A percentile compares a stretch with the other conserved stretches of the same genome.
Conservation (phyloP, 92 coral and sea anemone species). For the Epizoanthus illoricatus region DNA sequence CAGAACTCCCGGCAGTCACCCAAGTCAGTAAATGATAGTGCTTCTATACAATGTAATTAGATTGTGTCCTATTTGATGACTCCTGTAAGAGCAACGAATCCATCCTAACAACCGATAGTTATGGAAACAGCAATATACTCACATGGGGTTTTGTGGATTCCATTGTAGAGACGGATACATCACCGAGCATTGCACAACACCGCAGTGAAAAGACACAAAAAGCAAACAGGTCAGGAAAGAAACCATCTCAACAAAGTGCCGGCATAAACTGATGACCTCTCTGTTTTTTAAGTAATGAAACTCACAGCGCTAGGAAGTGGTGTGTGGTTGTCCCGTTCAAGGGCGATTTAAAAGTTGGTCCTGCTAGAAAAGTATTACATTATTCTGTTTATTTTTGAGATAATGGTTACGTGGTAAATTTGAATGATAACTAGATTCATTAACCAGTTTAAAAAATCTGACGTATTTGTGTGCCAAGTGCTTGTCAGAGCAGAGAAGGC, state of each 20-base stretch:
- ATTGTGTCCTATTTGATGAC: not conserved
- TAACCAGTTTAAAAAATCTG: not conserved
- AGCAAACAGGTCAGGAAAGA: not conserved
- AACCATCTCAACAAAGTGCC: not conserved
- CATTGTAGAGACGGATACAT: conserved; percentile 55
- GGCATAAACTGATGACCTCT: not conserved
- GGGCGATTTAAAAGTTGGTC: not conserved
- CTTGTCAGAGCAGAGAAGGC: not conserved
- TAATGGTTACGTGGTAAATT: not conserved
- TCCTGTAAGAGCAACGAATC: not conserved
- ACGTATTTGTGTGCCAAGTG: not conserved
- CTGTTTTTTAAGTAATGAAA: not conserved
- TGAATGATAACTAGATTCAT: not conserved
- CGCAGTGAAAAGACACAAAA: not conserved
- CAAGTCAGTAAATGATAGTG: no score
- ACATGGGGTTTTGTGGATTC: conserved; percentile 57
- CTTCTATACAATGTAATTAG: no score
- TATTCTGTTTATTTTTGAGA: not conserved
- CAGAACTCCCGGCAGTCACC: no score
- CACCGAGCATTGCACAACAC: conserved; percentile 10
- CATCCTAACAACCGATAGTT: not conserved
- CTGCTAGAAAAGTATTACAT: not conserved
- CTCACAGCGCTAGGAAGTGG: not conserved
- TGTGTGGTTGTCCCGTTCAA: not conserved
- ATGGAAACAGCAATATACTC: conserved; percentile 30